These are phyloP conservation scores for Danio choprae DNA, from an alignment of 2,797 vertebrate genomes.

Conservation along the genomic window DNA sequence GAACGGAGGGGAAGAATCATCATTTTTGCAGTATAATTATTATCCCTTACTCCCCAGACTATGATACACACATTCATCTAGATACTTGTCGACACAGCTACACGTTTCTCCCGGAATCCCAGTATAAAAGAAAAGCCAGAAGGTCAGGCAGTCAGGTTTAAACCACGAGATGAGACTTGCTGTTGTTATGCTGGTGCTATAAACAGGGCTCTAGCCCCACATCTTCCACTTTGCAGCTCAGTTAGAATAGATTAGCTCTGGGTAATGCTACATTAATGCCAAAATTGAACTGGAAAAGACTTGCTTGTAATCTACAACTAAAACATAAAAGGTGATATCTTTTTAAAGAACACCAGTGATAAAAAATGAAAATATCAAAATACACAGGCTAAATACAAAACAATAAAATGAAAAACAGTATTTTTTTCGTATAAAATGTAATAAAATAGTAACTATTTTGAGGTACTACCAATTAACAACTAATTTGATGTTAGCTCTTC, in stretches of 20 bases:
- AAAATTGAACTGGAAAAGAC: constrained; percentile 35
- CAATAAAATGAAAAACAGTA: constrained; percentile 1
- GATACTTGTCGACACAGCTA: constrained; percentile 72
- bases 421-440: background rate
- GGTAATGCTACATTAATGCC: constrained; percentile 77
- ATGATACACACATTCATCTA: constrained; percentile 66
- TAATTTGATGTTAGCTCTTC: background rate
- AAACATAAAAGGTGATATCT: background rate
- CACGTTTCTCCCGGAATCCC: constrained; percentile 62
- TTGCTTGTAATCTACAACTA: constrained; percentile 28
- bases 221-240: constrained; percentile 51
- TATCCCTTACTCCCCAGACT: background rate
- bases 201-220: constrained; percentile 61
- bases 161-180: constrained; percentile 58
- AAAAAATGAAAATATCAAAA: constrained; percentile 22
- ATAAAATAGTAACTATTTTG: constrained; percentile 23
- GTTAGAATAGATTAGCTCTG: constrained; percentile 62
- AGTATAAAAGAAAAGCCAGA: constrained; percentile 32
- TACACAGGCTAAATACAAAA: constrained; percentile 36
- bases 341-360: constrained; percentile 1
- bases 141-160: constrained; percentile 51
- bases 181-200: constrained; percentile 69
- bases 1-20: background rate
- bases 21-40: background rate
- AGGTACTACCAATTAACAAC: constrained; percentile 2